Conservation (phyloP, 2,113 vertebrate genomes). For the Hemichromis elongatus region DNA sequence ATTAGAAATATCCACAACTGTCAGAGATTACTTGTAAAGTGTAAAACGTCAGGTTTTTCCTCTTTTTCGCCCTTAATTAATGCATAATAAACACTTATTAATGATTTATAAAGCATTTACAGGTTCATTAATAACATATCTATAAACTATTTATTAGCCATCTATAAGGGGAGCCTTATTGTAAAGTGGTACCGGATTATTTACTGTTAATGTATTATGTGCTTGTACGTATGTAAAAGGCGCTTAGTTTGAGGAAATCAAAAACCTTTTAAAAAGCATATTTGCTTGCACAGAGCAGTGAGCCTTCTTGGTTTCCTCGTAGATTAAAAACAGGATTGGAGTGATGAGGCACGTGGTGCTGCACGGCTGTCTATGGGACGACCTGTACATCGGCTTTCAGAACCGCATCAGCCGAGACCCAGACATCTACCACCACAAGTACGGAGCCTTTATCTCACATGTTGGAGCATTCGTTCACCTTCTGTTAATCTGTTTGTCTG, state of each 20-base stretch:
- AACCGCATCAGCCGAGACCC: slow-evolving; percentile 74
- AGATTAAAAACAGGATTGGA: slow-evolving; percentile 72
- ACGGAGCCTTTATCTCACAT: neutral
- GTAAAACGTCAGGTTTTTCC: no score
- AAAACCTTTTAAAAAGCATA: neutral
- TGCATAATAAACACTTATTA: no score
- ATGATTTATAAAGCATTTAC: no score
- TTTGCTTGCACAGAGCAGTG: neutral
- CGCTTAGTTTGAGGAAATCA: neutral
- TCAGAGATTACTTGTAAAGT: no score
- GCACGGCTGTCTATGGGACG: slow-evolving; percentile 76
- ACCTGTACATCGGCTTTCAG: slow-evolving; percentile 83
- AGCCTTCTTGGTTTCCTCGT: neutral
- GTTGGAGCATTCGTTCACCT: no score
- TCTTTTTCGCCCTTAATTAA: no score
- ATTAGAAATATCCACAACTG: no score
- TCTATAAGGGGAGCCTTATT: no score
- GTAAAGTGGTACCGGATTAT: no score
- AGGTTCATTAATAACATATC: no score
- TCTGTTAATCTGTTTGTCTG: no score
- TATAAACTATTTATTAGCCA: no score
- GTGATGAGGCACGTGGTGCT: slow-evolving; percentile 75
- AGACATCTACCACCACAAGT: slow-evolving; percentile 79
- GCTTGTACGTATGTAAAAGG: neutral
- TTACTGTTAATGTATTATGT: neutral